Conservation (phyloP, 2,888 invertebrate species). For the Tupiocoris notatus region DNA sequence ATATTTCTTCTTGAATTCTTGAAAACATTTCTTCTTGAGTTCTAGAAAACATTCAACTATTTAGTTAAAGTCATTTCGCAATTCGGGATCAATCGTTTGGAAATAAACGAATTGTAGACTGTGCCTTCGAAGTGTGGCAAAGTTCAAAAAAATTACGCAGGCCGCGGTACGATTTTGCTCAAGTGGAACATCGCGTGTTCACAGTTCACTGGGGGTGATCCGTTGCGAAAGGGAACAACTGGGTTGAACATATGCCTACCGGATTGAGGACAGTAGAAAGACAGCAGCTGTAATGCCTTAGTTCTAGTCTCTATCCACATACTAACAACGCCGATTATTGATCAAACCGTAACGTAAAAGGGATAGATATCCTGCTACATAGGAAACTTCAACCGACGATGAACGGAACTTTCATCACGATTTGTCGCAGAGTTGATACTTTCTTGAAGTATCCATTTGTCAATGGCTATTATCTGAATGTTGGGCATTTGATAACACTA, state of each 20-base stretch:
- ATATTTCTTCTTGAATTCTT: too few species aligned
- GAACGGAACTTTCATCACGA: conserved; percentile 33
- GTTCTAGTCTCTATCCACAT: neutral
- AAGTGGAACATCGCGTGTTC: conserved; percentile 11
- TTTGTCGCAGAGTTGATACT: neutral
- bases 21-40: too few species aligned
- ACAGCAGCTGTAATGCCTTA: conserved; percentile 23
- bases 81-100: too few species aligned
- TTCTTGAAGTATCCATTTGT: too few species aligned
- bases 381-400: conserved; percentile 3
- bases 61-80: too few species aligned
- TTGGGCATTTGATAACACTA: too few species aligned
- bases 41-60: too few species aligned
- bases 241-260: conserved; percentile 37
- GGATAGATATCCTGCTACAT: conserved; percentile 27
- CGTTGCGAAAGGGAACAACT: conserved; percentile 39
- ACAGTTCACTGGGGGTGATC: neutral
- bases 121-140: too few species aligned
- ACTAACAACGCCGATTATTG: conserved; percentile 19
- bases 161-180: too few species aligned
- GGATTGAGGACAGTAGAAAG: conserved; percentile 31
- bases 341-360: conserved; percentile 30
- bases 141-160: too few species aligned
- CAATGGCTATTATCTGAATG: too few species aligned
- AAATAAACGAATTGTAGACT: too few species aligned